Evolutionary conservation across 2,797 vertebrate genomes (phyloP), one percentile per base, ranked within the genome.

Genomic region (Chelidonichthys spinosus): DNA sequence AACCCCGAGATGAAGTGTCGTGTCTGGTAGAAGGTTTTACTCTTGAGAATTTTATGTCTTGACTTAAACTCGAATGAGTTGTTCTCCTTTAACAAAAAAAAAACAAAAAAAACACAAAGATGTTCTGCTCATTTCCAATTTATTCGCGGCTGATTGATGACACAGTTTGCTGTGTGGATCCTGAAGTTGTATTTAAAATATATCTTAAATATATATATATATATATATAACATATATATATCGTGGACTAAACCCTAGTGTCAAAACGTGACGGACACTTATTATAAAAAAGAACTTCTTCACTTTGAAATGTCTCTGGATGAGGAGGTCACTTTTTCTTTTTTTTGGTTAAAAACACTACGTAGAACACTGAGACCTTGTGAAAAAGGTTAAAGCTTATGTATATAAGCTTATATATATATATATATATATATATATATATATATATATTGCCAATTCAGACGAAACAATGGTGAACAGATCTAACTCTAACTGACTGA

Each of bases 1-100:
- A 96, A 96, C 70, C 97, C 98, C 0, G 79, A 91, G 3, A 90
- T 93, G 89, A 97, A 95, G 71, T 99, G 98, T 85, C 92, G 96
- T 3, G 95, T 99, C 78, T 99, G 98, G 98, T 99, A 95, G 93
- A 92, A 81, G 17, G 53, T 73, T 60, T 74, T 52, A 18, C 32
- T 46, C 43, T 42, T 53, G 6, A 63, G 6, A 60, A 65, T 56
- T 85, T 67, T 44, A 66, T 82, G 83, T 81, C 54, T 61, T 62
- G 69, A 87, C 63, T 50, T 60, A 53, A 81, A 76, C 74, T 74
- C 37, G 65, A 69, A 81, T 62, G 62, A 72, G 79, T 73, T 77
- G 44, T 80, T 72, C 74, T 72, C 69, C 75, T 74, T 40, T 49
- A 85, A 74, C 61, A 25, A 25, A 25, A 25, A 25, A 25, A 25